Evolutionary conservation across 2,797 vertebrate genomes (phyloP).

Genomic region (Periparus ater): DNA sequence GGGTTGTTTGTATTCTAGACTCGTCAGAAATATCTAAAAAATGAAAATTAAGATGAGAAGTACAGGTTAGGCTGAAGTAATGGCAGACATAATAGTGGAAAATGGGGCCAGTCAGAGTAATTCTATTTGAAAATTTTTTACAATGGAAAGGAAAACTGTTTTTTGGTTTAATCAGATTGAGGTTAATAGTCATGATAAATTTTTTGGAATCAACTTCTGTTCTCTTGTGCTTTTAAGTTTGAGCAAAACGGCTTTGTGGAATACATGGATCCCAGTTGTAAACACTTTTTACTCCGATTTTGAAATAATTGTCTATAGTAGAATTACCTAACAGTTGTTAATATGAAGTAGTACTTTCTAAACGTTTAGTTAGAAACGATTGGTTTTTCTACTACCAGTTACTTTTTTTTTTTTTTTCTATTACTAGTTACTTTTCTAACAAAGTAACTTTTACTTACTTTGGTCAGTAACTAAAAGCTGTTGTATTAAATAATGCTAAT

Average conservation of each 20-base stretch:
- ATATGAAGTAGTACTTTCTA: neutral
- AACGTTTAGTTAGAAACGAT: fast-evolving
- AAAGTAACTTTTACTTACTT: neutral
- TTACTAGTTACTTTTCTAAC: too few species aligned
- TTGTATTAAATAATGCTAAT: neutral
- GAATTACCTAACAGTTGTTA: neutral
- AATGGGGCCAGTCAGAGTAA: fast-evolving
- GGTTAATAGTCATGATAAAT: neutral
- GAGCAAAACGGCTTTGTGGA: neutral
- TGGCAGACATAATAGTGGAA: neutral
- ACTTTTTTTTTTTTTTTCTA: too few species aligned
- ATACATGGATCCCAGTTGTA: fast-evolving
- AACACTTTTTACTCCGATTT: neutral
- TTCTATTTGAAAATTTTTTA: neutral
- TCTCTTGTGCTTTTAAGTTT: neutral
- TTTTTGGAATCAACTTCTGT: neutral
- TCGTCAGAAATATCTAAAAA: neutral
- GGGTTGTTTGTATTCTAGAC: neutral
- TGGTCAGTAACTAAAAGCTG: neutral
- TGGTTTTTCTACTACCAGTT: neutral
- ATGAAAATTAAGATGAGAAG: neutral
- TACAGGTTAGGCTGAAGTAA: neutral
- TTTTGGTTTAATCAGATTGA: neutral
- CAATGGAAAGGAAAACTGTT: neutral
- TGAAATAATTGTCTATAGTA: neutral